phyloP scores from a whole-genome alignment of 2,113 vertebrate genomes.

The Dasyurus viverrinus region DNA sequence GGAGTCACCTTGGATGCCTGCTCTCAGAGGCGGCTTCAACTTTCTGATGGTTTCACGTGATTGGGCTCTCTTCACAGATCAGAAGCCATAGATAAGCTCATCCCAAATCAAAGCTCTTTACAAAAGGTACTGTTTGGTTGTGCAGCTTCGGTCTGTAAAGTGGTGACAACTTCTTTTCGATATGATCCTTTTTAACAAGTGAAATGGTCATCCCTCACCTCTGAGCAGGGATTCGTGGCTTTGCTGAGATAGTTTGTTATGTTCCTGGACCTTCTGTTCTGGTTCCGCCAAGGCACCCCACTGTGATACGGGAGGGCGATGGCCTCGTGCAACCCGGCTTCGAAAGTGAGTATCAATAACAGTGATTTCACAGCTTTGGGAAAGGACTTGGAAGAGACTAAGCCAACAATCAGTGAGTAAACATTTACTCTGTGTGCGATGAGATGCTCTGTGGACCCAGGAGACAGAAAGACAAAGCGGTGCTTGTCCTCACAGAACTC shows the following conservation, averaged over 20 bases:
- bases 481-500: background rate
- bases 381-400: background rate
- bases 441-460: background rate
- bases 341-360: background rate
- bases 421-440: background rate
- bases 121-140: background rate
- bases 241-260: background rate
- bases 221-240: background rate
- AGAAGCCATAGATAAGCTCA: background rate
- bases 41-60: background rate
- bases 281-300: background rate
- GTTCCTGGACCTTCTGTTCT: background rate
- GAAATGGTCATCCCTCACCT: background rate
- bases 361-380: background rate
- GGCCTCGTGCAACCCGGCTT: background rate
- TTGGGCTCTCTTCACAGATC: background rate
- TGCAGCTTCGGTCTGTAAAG: constrained; percentile 24
- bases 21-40: background rate
- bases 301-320: background rate
- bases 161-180: constrained; percentile 33
- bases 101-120: background rate
- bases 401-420: background rate
- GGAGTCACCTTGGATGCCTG: background rate
- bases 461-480: background rate
- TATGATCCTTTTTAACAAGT: constrained; percentile 41